Base-by-base conservation (phyloP, 1,140 invertebrate genomes). In the Cephus cinctus region DNA sequence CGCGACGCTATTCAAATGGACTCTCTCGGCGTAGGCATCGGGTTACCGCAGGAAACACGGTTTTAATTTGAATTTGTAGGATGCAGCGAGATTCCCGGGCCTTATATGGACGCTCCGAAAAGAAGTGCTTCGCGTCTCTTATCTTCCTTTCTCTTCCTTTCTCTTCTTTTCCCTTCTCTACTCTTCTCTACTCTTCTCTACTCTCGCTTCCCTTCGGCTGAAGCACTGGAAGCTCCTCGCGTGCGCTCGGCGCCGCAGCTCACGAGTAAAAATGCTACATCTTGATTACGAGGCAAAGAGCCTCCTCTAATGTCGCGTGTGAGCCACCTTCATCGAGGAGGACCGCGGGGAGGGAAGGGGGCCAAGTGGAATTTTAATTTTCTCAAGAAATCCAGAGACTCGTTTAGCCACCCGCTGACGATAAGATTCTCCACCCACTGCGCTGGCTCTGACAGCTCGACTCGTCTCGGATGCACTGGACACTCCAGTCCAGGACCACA, bases 291-390 rank as follows among this genome's bases (percentile, higher is more conserved):
- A 47, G 6, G 12, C 44, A 20, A 5, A 11, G 20, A 30, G 35
- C 46, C 44, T 52, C 45, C 31, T 49, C 56, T 62, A 36, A 36
- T 36, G 34, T 36, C 34, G 34, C 34, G 34, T 14, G 34, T 36
- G 19, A 36, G 19, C 34, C 19, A 36, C 34, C 58, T 57, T 31
- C 43, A 61, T 39, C 30, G 35, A 41, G 23, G 5, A 31, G 34
- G 23, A n/a, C n/a, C n/a, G n/a, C n/a, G n/a, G n/a, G n/a, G n/a
- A n/a, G n/a, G n/a, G n/a, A n/a, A n/a, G n/a, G n/a, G n/a, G n/a
- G n/a, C n/a, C n/a, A n/a, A n/a, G 34, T 45, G 57, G 54, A 59
- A 62, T 63, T 59, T 60, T 62, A 54, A 63, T 63, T 63, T 63
- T 57, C 54, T 57, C 46, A 34, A 40, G 38, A 59, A 59, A 59